Evolutionary conservation across 1,140 invertebrate species (phyloP), one percentile per base, ranked within the genome.

Genomic region (Hesperophylax magnus): DNA sequence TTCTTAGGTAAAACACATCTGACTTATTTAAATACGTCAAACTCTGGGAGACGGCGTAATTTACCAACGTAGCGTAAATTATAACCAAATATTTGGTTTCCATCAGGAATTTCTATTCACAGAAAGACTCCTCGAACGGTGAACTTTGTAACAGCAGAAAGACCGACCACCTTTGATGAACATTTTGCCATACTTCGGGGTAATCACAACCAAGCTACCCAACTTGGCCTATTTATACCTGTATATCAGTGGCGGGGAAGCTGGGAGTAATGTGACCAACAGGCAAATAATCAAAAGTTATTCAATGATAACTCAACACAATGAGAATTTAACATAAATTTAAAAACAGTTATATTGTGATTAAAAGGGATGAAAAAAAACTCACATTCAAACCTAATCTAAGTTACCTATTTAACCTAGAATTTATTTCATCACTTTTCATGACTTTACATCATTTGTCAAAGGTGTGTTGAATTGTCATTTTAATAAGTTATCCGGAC

Each of bases 71-170:
- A 60, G 72, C 56, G 72, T 76, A 60, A 60, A 76, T 76, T 58
- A 39, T 76, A 76, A 76, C 53, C 56, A 76, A 76, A 76, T 76
- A 76, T 76, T 76, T 76, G 72, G 56, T 58, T 76, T 76, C 72
- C 72, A 76, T 76, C 72, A 22, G 31, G 22, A 54, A 61, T 76
- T 76, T 61, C 72, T 27, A 76, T 76, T 76, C 72, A 76, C 53
- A 20, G 72, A 76, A 76, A 76, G 72, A 76, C 72, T 47, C 9
- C 39, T 39, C 54, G 69, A 72, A 72, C 69, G 15, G 47, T 11
- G 69, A 72, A 72, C 69, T 76, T 76, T 58, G 54, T 60, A 52
- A 47, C 39, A 47, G 39, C 17, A 31, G 72, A 76, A 76, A 76
- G 56, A 60, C 34, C 53, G 56, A 60, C 34, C 53, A 60, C 54